These are phyloP conservation scores for Cerastis rubricosa DNA, from an alignment of 2,888 invertebrate species.

Conservation along the genomic window DNA sequence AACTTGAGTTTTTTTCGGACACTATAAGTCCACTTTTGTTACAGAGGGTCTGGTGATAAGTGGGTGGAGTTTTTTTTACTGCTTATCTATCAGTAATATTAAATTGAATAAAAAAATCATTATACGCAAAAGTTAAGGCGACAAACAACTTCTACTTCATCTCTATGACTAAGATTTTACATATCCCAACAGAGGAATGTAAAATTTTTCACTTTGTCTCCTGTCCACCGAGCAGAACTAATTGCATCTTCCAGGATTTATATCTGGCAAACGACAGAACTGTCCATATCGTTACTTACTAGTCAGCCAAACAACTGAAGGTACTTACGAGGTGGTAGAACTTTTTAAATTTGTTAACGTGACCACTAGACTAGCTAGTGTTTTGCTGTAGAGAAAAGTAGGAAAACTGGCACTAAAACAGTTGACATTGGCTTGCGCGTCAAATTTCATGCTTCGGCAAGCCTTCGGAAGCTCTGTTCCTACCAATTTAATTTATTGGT, in stretches of 20 bases:
- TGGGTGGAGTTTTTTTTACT: too few species aligned
- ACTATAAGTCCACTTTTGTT: background rate
- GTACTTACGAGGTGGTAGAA: background rate
- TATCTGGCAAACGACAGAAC: background rate
- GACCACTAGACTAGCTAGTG: background rate
- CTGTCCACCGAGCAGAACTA: background rate
- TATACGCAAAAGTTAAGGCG: background rate
- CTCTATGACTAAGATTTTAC: background rate
- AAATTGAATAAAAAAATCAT: background rate
- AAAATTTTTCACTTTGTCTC: too few species aligned
- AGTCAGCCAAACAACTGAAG: background rate
- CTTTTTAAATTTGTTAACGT: background rate
- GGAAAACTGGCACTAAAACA: background rate
- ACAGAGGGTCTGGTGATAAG: background rate
- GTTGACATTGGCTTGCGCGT: too few species aligned
- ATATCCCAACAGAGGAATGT: background rate
- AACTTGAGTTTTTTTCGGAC: constrained; percentile 6
- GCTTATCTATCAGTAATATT: too few species aligned
- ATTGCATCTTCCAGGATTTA: background rate
- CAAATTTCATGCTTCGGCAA: too few species aligned
- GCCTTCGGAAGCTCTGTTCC: too few species aligned
- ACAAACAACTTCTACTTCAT: background rate
- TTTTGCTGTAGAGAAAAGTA: background rate
- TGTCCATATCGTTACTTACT: background rate
- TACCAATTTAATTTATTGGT: too few species aligned